Evolutionary conservation across 1,140 invertebrate genomes (phyloP).

Genomic region (Drosophila jambulina): DNA sequence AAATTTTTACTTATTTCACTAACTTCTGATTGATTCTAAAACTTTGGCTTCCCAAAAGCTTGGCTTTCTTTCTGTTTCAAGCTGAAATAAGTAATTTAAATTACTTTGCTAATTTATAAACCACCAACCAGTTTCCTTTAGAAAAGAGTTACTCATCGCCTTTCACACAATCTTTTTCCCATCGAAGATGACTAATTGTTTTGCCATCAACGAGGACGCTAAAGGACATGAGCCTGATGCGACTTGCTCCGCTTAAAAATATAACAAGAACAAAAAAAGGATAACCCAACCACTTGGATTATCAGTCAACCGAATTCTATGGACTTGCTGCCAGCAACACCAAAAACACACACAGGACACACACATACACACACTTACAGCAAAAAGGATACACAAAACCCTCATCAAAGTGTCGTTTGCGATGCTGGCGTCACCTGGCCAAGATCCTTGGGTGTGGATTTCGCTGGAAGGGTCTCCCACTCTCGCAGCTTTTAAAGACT

Average conservation of each 20-base stretch:
- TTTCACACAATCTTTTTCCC: neutral
- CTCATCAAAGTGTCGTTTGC: constrained; percentile 50
- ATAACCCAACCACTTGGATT: constrained; percentile 17
- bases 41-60: too few species aligned
- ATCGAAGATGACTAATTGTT: constrained; percentile 41
- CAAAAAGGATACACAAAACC: constrained; percentile 18
- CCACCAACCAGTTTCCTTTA: neutral
- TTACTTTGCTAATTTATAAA: neutral
- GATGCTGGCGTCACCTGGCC: constrained; percentile 33
- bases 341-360: neutral
- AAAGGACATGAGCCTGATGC: constrained; percentile 23
- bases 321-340: constrained; percentile 5
- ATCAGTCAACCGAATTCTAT: constrained; percentile 24
- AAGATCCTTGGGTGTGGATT: constrained; percentile 11
- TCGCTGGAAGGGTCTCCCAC: neutral
- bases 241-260: neutral
- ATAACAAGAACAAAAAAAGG: neutral
- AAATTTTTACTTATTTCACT: too few species aligned
- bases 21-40: too few species aligned
- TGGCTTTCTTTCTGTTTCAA: too few species aligned
- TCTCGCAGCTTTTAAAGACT: constrained; percentile 11
- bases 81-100: too few species aligned
- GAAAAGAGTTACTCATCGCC: too few species aligned
- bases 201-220: constrained; percentile 15
- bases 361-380: neutral